phyloP scores from a whole-genome alignment of 2,888 invertebrate species.

The Drosophila glabriapex region DNA sequence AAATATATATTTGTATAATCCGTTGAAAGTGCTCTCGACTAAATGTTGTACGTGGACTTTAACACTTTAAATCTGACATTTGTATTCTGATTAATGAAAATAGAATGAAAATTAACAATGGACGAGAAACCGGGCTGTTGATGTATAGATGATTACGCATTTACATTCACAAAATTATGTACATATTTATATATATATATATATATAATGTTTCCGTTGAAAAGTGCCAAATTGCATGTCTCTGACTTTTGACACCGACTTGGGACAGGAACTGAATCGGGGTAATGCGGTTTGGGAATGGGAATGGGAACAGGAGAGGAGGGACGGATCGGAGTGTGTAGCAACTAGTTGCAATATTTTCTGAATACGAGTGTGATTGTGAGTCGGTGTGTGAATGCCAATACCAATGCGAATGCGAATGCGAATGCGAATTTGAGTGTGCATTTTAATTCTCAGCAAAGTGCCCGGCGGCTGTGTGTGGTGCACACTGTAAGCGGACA shows the following conservation, averaged over 20 bases:
- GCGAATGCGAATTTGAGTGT: slow-evolving; percentile 33
- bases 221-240: slow-evolving; percentile 20
- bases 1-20: not conserved
- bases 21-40: not conserved
- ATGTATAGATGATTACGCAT: not conserved
- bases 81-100: not conserved
- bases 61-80: not conserved
- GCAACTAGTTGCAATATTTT: slow-evolving; percentile 28
- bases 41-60: too few relatives aligned
- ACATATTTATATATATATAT: not conserved
- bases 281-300: not conserved
- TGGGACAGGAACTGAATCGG: not conserved
- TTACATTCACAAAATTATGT: not conserved
- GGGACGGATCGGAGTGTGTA: not conserved
- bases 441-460: slow-evolving; percentile 69
- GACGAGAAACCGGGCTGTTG: not conserved
- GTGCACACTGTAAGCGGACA: slow-evolving; percentile 18
- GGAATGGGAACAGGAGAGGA: not conserved
- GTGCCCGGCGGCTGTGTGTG: slow-evolving; percentile 55
- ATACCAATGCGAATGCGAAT: slow-evolving; percentile 2
- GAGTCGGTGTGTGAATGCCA: slow-evolving; percentile 2
- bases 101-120: not conserved
- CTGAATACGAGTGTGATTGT: slow-evolving; percentile 1
- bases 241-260: slow-evolving; percentile 17
- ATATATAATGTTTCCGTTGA: not conserved